A percentile compares a stretch with the other conserved stretches of the same genome.
These are phyloP conservation scores for Orcinus orca DNA, from an alignment of 2,113 vertebrate species.

Conservation along the genomic window DNA sequence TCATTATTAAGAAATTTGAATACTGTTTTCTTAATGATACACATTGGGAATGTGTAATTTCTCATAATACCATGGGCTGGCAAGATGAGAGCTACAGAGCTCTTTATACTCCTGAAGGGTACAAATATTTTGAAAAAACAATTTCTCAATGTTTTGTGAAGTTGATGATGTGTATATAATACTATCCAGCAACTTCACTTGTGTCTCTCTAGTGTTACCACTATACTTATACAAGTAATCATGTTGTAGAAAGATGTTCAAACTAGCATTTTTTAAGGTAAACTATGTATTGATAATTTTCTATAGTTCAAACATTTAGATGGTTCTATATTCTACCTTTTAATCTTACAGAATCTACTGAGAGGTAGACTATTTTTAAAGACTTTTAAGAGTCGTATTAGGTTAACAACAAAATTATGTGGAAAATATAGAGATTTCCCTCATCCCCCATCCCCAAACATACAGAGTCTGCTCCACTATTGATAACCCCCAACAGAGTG, in stretches of 20 bases:
- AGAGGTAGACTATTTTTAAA: not conserved
- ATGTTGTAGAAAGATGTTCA: not conserved
- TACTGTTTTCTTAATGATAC: not conserved
- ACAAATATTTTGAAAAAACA: not conserved
- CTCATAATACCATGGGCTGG: not conserved
- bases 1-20: not conserved
- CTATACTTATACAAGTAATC: not conserved
- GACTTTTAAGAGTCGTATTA: not conserved
- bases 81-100: not conserved
- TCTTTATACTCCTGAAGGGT: not conserved
- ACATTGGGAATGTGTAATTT: not conserved
- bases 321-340: not conserved
- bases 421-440: not conserved
- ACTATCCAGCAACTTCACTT: not conserved
- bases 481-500: not conserved
- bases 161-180: not conserved
- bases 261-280: not conserved
- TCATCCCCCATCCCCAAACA: not conserved
- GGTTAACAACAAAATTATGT: not conserved
- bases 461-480: not conserved
- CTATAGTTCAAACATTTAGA: not conserved
- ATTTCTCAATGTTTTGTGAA: not conserved
- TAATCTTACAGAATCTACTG: not conserved
- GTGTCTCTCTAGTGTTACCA: not conserved
- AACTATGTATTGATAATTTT: not conserved